Base-by-base conservation (phyloP, 2,797 vertebrate genomes). In the Arremon brunneinucha region DNA sequence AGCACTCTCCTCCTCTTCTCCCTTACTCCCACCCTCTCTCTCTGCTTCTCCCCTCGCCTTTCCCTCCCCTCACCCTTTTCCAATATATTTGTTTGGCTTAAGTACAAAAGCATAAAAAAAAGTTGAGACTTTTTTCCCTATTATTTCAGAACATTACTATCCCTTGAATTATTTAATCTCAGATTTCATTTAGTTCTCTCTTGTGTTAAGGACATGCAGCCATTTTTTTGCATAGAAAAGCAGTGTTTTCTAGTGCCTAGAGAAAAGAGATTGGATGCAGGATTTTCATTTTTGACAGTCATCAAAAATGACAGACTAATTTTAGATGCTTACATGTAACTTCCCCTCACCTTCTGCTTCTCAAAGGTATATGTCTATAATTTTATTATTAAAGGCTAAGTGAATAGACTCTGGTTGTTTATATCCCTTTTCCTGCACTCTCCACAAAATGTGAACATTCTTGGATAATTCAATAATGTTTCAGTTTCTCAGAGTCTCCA, bases 321-420 rank as follows among this genome's bases (percentile, higher is more conserved):
- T 93, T 91, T 79, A 89, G 28, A 77, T 91, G 47, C 47, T 62
- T 86, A 16, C 4, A 0, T 68, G 8, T 80, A 63, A 71, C 20
- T 39, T 84, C 11, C 17, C 19, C 18, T 83, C 27, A 53, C 26
- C 12, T 87, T 75, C 65, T 89, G 27, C 41, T 93, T 88, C 17
- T 72, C 60, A 83, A 56, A 79, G 32, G 16, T 35, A 8, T 53
- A 59, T 15, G 17, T 67, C 35, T 70, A 14, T 64, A 72, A 63
- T 83, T 94, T 77, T 46, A 46, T 83, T 83, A 41, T 63, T 60
- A 69, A 78, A 78, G 80, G 35, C 39, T 83, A 83, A 32, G 47
- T 32, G 11, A 77, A n/a, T 37, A 72, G 60, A 72, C 47, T 12
- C 18, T 78, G 24, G 8, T 43, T 64, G 22, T 75, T 89, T 77